Evolutionary conservation across 1,140 invertebrate genomes (phyloP).

Genomic region (Prorops nasuta): DNA sequence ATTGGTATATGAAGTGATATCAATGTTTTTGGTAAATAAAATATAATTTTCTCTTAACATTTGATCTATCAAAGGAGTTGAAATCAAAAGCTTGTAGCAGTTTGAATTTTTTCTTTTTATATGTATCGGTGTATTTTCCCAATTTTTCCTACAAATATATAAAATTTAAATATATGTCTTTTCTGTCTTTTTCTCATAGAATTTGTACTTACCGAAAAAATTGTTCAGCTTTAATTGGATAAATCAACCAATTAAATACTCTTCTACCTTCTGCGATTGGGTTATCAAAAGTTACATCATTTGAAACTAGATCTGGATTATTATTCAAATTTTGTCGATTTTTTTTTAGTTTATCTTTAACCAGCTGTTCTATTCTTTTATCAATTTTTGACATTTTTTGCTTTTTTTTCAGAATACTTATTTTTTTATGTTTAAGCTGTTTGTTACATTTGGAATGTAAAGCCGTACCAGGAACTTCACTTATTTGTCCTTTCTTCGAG

Average conservation of each 20-base stretch:
- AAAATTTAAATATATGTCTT: slow-evolving; percentile 1
- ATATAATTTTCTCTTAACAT: slow-evolving; percentile 76
- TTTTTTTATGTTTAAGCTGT: too few species aligned
- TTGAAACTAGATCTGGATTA: not conserved
- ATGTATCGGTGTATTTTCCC: slow-evolving; percentile 80
- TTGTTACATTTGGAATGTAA: too few species aligned
- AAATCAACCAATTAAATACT: slow-evolving; percentile 70
- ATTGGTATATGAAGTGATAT: slow-evolving; percentile 83
- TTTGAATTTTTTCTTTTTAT: slow-evolving; percentile 65
- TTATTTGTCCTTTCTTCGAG: too few species aligned
- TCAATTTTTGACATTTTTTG: too few species aligned
- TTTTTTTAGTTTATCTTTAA: not conserved
- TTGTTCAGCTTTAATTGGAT: slow-evolving; percentile 62
- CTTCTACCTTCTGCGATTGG: slow-evolving; percentile 61
- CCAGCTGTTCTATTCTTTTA: not conserved
- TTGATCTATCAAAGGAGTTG: slow-evolving; percentile 72
- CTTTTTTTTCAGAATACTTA: too few species aligned
- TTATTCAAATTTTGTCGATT: not conserved
- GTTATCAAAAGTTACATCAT: slow-evolving; percentile 26
- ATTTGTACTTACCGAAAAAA: slow-evolving; percentile 63
- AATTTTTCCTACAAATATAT: slow-evolving; percentile 55
- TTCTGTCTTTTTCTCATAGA: not conserved
- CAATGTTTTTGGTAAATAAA: slow-evolving; percentile 83
- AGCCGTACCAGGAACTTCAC: too few species aligned
- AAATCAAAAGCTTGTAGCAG: slow-evolving; percentile 76